phyloP scores from a whole-genome alignment of 2,797 vertebrate species.

The Allochrocebus solatus region DNA sequence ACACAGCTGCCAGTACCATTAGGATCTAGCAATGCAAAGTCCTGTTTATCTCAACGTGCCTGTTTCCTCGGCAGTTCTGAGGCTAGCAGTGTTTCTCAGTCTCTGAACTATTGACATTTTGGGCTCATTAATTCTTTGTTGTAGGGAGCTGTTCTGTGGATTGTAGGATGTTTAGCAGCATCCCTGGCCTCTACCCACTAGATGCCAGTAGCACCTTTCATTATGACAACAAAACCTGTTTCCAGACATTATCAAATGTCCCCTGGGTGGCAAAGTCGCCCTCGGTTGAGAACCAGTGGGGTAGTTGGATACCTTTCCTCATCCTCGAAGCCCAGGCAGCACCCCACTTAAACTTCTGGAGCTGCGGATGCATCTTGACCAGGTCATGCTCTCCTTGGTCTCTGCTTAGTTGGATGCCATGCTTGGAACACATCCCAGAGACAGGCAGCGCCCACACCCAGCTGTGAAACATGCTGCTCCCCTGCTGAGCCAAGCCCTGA shows the following conservation, averaged over 20 bases:
- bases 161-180: not conserved
- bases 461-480: accelerated
- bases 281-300: not conserved
- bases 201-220: not conserved
- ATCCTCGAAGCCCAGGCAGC: not conserved
- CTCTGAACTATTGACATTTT: not conserved
- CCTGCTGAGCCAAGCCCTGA: not conserved
- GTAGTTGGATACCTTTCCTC: too few relatives aligned
- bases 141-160: not conserved
- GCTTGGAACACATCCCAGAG: not conserved
- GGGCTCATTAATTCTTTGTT: not conserved
- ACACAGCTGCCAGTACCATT: accelerated
- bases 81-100: not conserved
- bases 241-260: not conserved
- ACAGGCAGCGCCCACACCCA: not conserved
- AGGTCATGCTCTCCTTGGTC: not conserved
- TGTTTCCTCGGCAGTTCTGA: not conserved
- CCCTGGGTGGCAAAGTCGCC: not conserved
- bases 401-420: not conserved
- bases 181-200: not conserved
- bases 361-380: not conserved
- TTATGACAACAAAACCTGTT: not conserved
- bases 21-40: not conserved
- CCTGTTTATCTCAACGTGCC: not conserved
- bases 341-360: not conserved